phyloP scores from a whole-genome alignment of 2,888 invertebrate species.

The Ophioninae sp. region DNA sequence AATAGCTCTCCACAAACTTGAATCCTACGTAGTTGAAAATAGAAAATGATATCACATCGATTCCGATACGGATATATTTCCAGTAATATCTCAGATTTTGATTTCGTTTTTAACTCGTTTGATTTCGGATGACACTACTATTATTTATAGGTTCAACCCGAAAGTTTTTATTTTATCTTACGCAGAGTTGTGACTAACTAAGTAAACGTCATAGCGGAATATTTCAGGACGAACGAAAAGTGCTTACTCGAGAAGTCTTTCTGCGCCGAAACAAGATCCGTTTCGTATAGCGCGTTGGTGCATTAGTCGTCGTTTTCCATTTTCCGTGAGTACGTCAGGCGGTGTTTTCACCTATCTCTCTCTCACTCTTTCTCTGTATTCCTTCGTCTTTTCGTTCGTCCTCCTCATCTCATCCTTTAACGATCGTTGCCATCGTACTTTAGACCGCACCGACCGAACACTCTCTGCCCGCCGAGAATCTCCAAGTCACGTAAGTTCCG shows the following conservation, averaged over 20 bases:
- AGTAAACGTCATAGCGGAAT: constrained; percentile 2
- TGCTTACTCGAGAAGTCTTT: constrained; percentile 3
- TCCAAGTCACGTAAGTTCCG: constrained; percentile 57
- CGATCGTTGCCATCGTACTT: constrained; percentile 29
- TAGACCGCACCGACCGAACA: constrained; percentile 11
- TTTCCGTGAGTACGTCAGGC: constrained; percentile 13
- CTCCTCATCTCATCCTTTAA: constrained; percentile 1
- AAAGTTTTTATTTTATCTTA: not conserved
- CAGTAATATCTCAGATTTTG: not conserved
- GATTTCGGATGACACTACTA: not conserved
- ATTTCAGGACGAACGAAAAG: constrained; percentile 14
- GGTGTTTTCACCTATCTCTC: not conserved
- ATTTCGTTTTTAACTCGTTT: not conserved
- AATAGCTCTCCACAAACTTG: not conserved
- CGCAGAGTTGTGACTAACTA: not conserved
- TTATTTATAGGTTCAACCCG: not conserved
- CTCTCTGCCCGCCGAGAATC: constrained; percentile 40
- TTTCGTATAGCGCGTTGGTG: constrained; percentile 19
- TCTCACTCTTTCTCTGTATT: not conserved
- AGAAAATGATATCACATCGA: not conserved
- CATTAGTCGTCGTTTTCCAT: constrained; percentile 40
- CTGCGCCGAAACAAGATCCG: constrained; percentile 27
- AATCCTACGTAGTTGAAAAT: not conserved
- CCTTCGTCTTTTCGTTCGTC: constrained; percentile 20
- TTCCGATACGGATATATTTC: no score